Conservation (phyloP, 1,140 invertebrate species). For the Pristionchus pacificus region DNA sequence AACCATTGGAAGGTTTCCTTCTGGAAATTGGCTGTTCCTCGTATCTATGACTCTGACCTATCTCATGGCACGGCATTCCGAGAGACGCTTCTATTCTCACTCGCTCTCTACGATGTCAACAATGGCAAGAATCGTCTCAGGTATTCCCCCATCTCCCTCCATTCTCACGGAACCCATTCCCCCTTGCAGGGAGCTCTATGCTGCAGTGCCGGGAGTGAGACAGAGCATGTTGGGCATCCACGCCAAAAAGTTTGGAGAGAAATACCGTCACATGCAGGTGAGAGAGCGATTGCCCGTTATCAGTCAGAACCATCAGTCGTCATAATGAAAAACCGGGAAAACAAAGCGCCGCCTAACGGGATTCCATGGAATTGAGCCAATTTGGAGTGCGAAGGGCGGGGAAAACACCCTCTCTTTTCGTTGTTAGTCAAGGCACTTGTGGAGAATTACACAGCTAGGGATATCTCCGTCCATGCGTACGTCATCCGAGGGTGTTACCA, state of each 20-base stretch:
- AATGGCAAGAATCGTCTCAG: conserved; percentile 49
- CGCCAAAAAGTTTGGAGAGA: conserved; percentile 55
- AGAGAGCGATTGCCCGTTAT: conserved; percentile 3
- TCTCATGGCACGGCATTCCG: conserved; percentile 52
- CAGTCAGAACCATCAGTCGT: too few species aligned
- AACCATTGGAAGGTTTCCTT: conserved; percentile 26
- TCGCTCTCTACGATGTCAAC: conserved; percentile 57
- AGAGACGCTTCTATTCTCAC: conserved; percentile 48
- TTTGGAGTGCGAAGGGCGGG: too few species aligned
- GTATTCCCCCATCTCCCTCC: conserved; percentile 12
- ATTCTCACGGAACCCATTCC: not conserved
- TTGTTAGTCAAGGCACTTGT: too few species aligned
- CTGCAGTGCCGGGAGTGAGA: conserved; percentile 55
- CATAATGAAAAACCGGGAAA: too few species aligned
- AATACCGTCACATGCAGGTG: conserved; percentile 54
- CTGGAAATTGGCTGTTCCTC: conserved; percentile 44
- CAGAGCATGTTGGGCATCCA: conserved; percentile 52
- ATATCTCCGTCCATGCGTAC: too few species aligned
- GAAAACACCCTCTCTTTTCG: too few species aligned
- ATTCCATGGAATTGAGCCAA: too few species aligned
- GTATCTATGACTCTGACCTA: conserved; percentile 54
- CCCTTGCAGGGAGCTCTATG: conserved; percentile 51
- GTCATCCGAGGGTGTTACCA: too few species aligned
- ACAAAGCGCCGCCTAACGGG: too few species aligned
- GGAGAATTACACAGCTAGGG: too few species aligned